Evolutionary conservation across 2,113 vertebrate species (phyloP).

Genomic region (Erpornis zantholeuca): DNA sequence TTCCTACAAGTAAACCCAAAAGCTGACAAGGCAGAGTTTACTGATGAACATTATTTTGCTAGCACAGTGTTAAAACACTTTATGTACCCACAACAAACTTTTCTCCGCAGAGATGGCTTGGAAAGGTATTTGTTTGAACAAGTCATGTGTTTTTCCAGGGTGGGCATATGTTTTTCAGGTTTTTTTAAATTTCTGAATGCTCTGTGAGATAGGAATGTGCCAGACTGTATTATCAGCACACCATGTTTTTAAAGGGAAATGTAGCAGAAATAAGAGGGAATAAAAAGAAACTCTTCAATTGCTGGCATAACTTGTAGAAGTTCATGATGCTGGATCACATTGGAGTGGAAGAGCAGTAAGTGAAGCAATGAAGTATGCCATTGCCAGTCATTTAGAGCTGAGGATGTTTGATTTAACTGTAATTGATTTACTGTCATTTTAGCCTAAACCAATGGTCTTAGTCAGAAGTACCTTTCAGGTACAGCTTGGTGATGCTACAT

Average conservation of each 20-base stretch:
- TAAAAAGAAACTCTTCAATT: neutral
- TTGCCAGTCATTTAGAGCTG: neutral
- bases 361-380: neutral
- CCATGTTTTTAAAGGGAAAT: neutral
- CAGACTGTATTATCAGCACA: neutral
- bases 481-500: neutral
- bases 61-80: neutral
- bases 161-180: neutral
- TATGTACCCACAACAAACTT: neutral
- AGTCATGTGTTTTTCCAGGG: rapidly evolving
- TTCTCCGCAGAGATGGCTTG: neutral
- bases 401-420: neutral
- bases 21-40: neutral
- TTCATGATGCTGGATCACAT: neutral
- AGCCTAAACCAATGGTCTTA: neutral
- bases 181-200: neutral
- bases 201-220: neutral
- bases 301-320: neutral
- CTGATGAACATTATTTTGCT: neutral
- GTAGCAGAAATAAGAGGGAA: neutral
- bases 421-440: neutral
- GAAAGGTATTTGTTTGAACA: neutral
- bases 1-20: neutral
- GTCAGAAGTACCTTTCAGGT: neutral
- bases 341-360: neutral